Percentiles rank a stretch among this genome's conserved stretches.
phyloP scores from a whole-genome alignment of 1,140 invertebrate species.

The Magallana angulata region DNA sequence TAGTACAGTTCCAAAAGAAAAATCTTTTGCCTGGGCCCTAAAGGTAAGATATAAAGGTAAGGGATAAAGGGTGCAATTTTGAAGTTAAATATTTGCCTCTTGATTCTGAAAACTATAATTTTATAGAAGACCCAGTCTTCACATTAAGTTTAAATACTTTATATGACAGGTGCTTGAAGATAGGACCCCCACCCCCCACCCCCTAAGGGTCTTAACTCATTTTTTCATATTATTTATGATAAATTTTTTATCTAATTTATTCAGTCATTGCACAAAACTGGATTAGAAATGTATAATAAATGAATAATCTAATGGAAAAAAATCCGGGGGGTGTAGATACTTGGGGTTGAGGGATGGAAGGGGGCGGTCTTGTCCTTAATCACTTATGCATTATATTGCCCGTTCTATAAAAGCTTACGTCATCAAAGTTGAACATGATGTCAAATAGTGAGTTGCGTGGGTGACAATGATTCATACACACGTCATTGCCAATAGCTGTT shows the following conservation, averaged over 20 bases:
- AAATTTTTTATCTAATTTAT: too few species aligned
- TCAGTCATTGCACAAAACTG: too few species aligned
- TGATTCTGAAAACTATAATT: too few species aligned
- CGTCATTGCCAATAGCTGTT: neutral
- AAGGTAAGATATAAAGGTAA: neutral
- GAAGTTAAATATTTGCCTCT: neutral
- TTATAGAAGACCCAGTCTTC: neutral
- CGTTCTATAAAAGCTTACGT: neutral
- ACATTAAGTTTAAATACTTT: neutral
- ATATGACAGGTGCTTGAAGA: neutral
- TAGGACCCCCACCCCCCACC: neutral
- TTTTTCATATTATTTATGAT: too few species aligned
- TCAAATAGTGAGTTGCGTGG: neutral
- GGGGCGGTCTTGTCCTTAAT: neutral
- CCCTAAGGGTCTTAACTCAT: too few species aligned
- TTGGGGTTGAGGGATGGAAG: too few species aligned
- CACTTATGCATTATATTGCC: too few species aligned
- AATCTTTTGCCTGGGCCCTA: neutral
- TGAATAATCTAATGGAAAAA: too few species aligned
- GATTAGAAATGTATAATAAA: too few species aligned
- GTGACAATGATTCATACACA: neutral
- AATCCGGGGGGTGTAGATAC: too few species aligned
- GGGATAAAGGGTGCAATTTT: neutral
- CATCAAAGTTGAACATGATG: slow-evolving; percentile 6
- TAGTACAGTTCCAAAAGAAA: neutral